A percentile compares a stretch with the other conserved stretches of the same genome.
phyloP scores from a whole-genome alignment of 2,888 invertebrate genomes.

The Zhuqinia jingwanae region DNA sequence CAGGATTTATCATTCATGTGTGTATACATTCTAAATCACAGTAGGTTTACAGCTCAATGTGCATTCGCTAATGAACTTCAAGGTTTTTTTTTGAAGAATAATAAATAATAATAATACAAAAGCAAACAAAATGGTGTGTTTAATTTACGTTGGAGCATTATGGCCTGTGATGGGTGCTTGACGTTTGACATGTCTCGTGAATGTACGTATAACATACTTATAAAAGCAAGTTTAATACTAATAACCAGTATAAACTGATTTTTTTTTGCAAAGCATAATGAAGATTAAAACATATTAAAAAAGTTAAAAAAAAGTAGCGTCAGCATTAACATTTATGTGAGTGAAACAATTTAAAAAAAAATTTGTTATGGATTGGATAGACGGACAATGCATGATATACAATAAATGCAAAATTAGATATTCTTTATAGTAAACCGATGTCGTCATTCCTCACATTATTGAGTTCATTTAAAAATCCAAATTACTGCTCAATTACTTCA shows the following conservation, averaged over 20 bases:
- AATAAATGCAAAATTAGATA: too few species aligned
- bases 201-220: too few species aligned
- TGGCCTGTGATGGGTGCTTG: too few species aligned
- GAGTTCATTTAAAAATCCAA: constrained; percentile 4
- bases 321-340: too few species aligned
- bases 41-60: background rate
- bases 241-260: constrained; percentile 23
- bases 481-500: background rate
- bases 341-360: too few species aligned
- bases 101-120: background rate
- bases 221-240: background rate
- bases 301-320: too few species aligned
- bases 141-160: background rate
- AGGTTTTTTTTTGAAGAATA: constrained; percentile 55
- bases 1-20: too few species aligned
- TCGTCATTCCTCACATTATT: constrained; percentile 14
- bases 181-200: too few species aligned
- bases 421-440: background rate
- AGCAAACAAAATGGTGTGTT: background rate
- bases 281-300: too few species aligned
- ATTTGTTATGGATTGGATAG: too few species aligned
- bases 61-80: constrained; percentile 55
- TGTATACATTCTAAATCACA: too few species aligned
- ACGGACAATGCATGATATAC: too few species aligned
- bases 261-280: constrained; percentile 9